These are phyloP conservation scores for Perdita meconis DNA, from an alignment of 2,888 invertebrate species.

Conservation along the genomic window DNA sequence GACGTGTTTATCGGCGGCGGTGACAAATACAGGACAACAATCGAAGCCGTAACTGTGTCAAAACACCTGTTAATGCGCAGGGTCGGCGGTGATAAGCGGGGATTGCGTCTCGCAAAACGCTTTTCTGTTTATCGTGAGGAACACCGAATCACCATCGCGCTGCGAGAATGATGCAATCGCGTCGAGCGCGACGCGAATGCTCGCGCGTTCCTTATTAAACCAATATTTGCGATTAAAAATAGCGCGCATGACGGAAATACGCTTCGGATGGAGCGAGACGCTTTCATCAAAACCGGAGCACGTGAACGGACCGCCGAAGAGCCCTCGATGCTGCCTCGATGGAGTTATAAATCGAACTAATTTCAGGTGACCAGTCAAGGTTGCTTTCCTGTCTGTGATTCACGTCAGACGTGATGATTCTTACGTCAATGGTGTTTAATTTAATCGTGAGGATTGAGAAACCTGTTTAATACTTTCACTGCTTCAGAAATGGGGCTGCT, in stretches of 20 bases:
- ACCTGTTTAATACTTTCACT: too few species aligned
- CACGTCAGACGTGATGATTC: background rate
- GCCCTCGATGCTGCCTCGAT: background rate
- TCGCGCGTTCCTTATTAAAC: constrained; percentile 21
- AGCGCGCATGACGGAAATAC: constrained; percentile 27
- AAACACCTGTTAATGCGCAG: constrained; percentile 23
- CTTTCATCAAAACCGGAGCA: background rate
- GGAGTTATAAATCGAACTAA: background rate
- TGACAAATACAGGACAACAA: constrained; percentile 10
- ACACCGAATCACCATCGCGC: constrained; percentile 10
- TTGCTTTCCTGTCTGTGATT: background rate
- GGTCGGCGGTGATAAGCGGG: constrained; percentile 28
- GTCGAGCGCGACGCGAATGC: background rate
- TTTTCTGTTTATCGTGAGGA: constrained; percentile 37
- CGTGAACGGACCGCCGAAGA: background rate
- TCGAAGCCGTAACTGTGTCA: constrained; percentile 30
- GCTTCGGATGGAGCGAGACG: constrained; percentile 7
- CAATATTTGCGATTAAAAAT: constrained; percentile 47
- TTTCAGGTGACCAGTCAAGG: background rate
- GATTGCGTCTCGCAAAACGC: constrained; percentile 15
- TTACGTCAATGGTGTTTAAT: background rate
- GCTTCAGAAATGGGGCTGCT: too few species aligned
- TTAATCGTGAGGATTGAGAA: background rate
- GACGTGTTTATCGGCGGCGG: background rate
- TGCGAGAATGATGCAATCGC: constrained; percentile 33